Percentiles rank a stretch among this genome's conserved stretches.
These are phyloP conservation scores for Thereva nobilitata DNA, from an alignment of 2,888 invertebrate species.

Conservation along the genomic window DNA sequence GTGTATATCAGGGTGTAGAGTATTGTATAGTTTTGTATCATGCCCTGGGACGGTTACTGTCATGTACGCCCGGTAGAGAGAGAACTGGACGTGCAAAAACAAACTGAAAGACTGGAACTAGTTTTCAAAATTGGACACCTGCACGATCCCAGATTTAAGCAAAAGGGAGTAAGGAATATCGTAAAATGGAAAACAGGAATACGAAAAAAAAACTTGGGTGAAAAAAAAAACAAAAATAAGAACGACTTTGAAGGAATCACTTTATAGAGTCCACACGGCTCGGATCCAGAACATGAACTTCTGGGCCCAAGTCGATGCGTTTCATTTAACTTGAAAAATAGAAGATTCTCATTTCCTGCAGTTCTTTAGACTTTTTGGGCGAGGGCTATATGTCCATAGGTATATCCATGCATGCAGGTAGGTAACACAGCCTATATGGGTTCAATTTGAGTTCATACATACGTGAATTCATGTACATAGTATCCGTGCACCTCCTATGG, in stretches of 20 bases:
- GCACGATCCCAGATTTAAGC: conserved; percentile 38
- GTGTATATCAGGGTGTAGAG: not conserved
- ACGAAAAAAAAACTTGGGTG: conserved; percentile 6
- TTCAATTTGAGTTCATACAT: too few relatives aligned
- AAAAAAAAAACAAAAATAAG: not conserved
- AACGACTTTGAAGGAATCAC: conserved; percentile 29
- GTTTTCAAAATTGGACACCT: conserved; percentile 40
- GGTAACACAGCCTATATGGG: too few relatives aligned
- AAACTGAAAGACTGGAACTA: conserved; percentile 34
- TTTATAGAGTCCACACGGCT: conserved; percentile 22
- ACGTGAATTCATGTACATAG: too few relatives aligned
- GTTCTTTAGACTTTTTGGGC: conserved; percentile 7
- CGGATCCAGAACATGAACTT: not conserved
- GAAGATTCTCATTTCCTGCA: conserved; percentile 1
- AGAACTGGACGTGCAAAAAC: conserved; percentile 37
- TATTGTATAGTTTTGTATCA: conserved; percentile 26
- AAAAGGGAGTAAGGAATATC: conserved; percentile 34
- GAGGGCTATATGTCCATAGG: too few relatives aligned
- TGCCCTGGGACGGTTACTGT: conserved; percentile 24
- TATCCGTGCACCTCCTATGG: too few relatives aligned
- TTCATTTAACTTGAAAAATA: conserved; percentile 29
- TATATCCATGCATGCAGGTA: too few relatives aligned
- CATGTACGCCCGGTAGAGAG: conserved; percentile 15
- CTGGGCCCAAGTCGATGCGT: conserved; percentile 19
- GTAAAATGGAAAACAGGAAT: conserved; percentile 22